Conservation (phyloP, 2,888 invertebrate species). For the Mimas tiliae region DNA sequence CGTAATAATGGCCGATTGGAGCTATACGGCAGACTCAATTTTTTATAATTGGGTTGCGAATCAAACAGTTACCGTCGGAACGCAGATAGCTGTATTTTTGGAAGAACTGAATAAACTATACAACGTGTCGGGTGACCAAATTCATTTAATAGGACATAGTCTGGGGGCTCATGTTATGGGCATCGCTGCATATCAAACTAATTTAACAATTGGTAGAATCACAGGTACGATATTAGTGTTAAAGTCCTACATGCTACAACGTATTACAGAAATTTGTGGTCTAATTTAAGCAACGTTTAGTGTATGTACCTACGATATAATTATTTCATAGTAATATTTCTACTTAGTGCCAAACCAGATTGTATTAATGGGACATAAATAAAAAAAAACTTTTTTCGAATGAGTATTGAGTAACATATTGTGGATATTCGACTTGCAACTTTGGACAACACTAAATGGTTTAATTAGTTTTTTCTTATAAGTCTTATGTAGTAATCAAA, state of each 20-base stretch:
- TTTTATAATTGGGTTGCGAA: slow-evolving; percentile 60
- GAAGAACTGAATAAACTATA: slow-evolving; percentile 44
- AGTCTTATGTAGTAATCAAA: too few species aligned
- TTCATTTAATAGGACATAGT: slow-evolving; percentile 66
- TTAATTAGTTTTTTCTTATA: too few species aligned
- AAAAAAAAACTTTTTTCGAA: too few species aligned
- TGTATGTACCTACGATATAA: too few species aligned
- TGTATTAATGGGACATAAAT: too few species aligned
- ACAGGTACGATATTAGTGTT: slow-evolving; percentile 48
- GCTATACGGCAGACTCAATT: slow-evolving; percentile 50
- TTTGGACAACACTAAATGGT: too few species aligned
- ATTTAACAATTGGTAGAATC: slow-evolving; percentile 47
- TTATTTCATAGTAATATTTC: too few species aligned
- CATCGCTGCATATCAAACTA: slow-evolving; percentile 51
- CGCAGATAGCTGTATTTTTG: slow-evolving; percentile 51
- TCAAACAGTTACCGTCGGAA: slow-evolving; percentile 53
- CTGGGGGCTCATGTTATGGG: slow-evolving; percentile 69
- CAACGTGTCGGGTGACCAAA: slow-evolving; percentile 48
- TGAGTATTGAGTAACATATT: too few species aligned
- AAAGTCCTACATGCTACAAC: not conserved
- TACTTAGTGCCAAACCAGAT: too few species aligned
- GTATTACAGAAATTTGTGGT: too few species aligned
- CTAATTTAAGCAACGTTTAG: too few species aligned
- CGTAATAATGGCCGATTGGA: slow-evolving; percentile 74
- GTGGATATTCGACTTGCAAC: too few species aligned